Base-by-base conservation (phyloP, 2,797 vertebrate species). In the Chelon auratus region DNA sequence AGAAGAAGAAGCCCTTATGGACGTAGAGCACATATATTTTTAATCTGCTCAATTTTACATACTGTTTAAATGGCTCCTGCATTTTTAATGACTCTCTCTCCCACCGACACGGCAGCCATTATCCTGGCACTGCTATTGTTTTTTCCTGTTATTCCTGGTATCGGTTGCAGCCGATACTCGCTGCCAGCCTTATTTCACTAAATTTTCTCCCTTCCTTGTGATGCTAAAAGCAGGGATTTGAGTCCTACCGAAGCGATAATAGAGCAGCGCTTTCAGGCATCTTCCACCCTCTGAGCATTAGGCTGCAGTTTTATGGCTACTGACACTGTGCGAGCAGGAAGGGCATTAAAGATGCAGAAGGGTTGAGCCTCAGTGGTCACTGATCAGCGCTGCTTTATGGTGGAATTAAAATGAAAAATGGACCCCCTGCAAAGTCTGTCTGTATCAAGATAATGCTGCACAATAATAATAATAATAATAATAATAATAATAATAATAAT, bases 41-140 rank as follows among this genome's bases (percentile, higher is more conserved):
- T 93, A 90, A 93, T 92, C 80, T 82, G 70, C 82, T 91, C 82
- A 87, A 85, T 91, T 93, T 91, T 93, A 90, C 87, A 91, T 89
- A 81, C 75, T 87, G 77, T 86, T 85, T 91, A 93, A 93, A 92
- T 91, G 90, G 64, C 64, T 78, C 45, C 59, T 94, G 61, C 80
- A 93, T 92, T 86, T 90, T 93, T 93, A 88, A 93, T 91, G 76
- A 60, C 47, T 70, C 65, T 12, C 83, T 85, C 76, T 84, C 72
- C 68, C 68, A 53, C 83, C 80, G 87, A 91, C 86, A 87, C 68
- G 57, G 51, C 76, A 87, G 51, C 77, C 74, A 68, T 89, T 84
- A 80, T 45, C 68, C 67, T 18, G 7, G 17, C 71, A 42, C 73
- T 61, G 57, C 62, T 47, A 39, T 66, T 66, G 77, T 69, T 33